Conservation (phyloP, 2,888 invertebrate genomes). For the Stictocephala bisonia region DNA sequence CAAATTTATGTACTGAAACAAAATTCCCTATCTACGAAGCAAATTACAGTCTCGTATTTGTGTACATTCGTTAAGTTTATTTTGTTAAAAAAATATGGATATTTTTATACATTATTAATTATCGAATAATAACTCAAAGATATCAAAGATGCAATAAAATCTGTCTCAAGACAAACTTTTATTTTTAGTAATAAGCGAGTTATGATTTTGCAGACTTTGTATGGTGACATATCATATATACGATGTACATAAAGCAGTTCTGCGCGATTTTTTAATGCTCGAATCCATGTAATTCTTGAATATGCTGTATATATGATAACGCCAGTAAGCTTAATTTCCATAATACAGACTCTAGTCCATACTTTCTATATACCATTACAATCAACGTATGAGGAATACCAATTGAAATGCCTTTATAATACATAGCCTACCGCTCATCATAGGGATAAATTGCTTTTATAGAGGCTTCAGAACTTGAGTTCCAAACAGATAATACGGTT, state of each 20-base stretch:
- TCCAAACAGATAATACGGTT: slow-evolving; percentile 7
- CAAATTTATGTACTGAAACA: no score
- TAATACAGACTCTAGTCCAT: slow-evolving; percentile 40
- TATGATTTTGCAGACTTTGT: slow-evolving; percentile 28
- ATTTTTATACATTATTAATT: no score
- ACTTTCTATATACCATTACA: slow-evolving; percentile 41
- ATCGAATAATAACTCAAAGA: slow-evolving; percentile 30
- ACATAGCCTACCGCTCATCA: slow-evolving; percentile 34
- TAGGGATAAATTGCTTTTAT: slow-evolving; percentile 36
- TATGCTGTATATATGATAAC: slow-evolving; percentile 39
- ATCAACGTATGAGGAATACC: slow-evolving; percentile 38
- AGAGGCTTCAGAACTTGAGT: slow-evolving; percentile 20
- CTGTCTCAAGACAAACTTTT: slow-evolving; percentile 33
- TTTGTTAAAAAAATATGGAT: no score
- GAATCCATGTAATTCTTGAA: slow-evolving; percentile 40
- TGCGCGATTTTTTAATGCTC: slow-evolving; percentile 43
- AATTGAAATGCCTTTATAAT: slow-evolving; percentile 39
- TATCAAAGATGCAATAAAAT: slow-evolving; percentile 38
- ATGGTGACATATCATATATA: slow-evolving; percentile 45
- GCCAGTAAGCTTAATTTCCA: slow-evolving; percentile 44
- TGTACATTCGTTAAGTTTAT: no score
- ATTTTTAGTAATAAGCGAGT: slow-evolving; percentile 43
- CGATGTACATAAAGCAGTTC: slow-evolving; percentile 44
- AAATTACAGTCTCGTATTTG: no score
- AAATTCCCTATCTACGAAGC: no score